Evolutionary conservation across 2,113 vertebrate species (phyloP).

Genomic region (Perognathus longimembris): DNA sequence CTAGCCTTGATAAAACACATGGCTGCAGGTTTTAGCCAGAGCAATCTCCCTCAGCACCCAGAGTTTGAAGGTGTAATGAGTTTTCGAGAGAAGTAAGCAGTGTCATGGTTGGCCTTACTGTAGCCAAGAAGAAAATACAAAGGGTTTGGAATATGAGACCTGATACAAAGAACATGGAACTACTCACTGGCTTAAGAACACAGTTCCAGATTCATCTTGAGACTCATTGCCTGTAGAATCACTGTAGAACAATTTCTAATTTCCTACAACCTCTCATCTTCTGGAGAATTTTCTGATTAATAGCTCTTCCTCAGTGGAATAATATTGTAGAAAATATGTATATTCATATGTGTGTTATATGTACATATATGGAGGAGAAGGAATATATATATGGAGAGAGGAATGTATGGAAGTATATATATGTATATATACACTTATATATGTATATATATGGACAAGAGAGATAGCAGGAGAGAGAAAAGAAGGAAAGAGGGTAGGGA

Average conservation of each 20-base stretch:
- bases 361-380: background rate
- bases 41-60: background rate
- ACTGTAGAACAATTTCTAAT: background rate
- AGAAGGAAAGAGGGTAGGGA: too few species aligned
- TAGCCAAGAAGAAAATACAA: background rate
- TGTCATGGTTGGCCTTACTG: background rate
- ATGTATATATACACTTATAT: background rate
- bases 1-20: background rate
- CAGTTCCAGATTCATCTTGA: background rate
- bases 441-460: background rate
- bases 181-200: background rate
- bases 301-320: background rate
- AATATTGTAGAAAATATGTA: background rate
- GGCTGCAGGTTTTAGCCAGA: background rate
- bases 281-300: background rate
- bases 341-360: background rate
- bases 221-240: background rate
- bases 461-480: too few species aligned
- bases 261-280: background rate
- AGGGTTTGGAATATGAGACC: background rate
- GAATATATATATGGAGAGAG: too few species aligned
- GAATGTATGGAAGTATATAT: background rate
- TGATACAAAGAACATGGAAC: background rate
- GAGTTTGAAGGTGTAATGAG: background rate
- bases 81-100: background rate